Evolutionary conservation across 2,113 vertebrate species (phyloP).

Genomic region (Oryctolagus cuniculus): mOryCun1.1 NC_091438.1:88396001-88396500

Average conservation of each 20-base stretch:
- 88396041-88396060: conserved; percentile 54
- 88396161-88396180: conserved; percentile 64
- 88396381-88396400: conserved; percentile 47
- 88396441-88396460: conserved; percentile 49
- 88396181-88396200: conserved; percentile 67
- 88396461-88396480: conserved; percentile 68
- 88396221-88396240: conserved; percentile 77
- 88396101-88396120: conserved; percentile 65
- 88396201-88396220: conserved; percentile 76
- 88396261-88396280: background rate
- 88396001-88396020: conserved; percentile 65
- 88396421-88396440: conserved; percentile 31
- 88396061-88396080: conserved; percentile 61
- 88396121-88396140: conserved; percentile 70
- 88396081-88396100: conserved; percentile 28
- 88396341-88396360: conserved; percentile 72
- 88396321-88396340: conserved; percentile 78
- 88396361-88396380: conserved; percentile 59
- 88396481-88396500: conserved; percentile 76
- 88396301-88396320: conserved; percentile 58
- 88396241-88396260: background rate
- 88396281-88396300: conserved; percentile 72
- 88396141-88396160: conserved; percentile 61
- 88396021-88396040: conserved; percentile 74
- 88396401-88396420: conserved; percentile 47